Evolutionary conservation across 1,140 invertebrate species (phyloP), one percentile per base, ranked within the genome.

Genomic region (Bilobella aurantiaca): DNA sequence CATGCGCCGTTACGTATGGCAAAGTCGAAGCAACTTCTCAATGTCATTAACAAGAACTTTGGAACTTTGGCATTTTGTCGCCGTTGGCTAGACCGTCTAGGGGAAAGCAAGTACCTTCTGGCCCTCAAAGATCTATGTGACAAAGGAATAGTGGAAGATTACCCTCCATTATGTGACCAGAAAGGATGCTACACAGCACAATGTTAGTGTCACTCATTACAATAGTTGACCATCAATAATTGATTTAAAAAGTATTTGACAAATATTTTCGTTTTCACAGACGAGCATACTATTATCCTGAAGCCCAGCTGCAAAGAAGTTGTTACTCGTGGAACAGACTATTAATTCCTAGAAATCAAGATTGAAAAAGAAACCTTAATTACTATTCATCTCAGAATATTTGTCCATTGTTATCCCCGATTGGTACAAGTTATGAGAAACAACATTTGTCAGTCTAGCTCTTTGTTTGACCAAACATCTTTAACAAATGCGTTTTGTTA

Each of bases 121-220:
- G 94, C 94, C 2, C 79, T 99, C 5, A 99, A 99, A 77, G 96
- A 99, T 82, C 81, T 99, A 12, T 97, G 94, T 79, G 96, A 99
- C 75, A 97, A 96, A 77, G 82, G 80, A 25, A 90, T 97, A 47
- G 89, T 99, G 0, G 93, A 97, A 74, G 87, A 96, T 16, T 99
- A 99, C 80, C 97, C 97, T 5, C 97, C 97, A 2, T 83, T 99
- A 25, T 98, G 95, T 76, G 97, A 99, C 77, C 84, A 92, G 30
- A 97, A 96, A 77, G 96, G 96, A 64, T 96, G 89, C 77, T 99
- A 98, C 78, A 99, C 96, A 0, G 97, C 97, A 57, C 97, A 99
- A 79, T 99, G 49, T 53, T 5, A 53, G 49, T 53, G n/a, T 42
- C 92, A 77, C n/a, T n/a, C n/a, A n/a, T n/a, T n/a, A n/a, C n/a